These are phyloP conservation scores for Tetraodon nigroviridis DNA, from an alignment of 2,113 vertebrate species.

Conservation along the genomic window DNA sequence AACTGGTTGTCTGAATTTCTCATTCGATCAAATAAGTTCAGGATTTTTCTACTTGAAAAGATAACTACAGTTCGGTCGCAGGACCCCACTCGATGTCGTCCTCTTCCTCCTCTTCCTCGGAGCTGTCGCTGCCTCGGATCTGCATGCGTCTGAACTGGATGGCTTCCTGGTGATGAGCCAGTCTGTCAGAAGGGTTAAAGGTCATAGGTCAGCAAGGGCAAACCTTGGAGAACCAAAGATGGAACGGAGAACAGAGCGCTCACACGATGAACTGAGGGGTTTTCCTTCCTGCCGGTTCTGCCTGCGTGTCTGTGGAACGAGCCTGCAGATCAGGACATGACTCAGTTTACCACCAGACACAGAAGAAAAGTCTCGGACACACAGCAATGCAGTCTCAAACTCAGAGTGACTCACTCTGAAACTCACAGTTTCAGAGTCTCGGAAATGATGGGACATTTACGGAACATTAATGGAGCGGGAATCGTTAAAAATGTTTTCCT, in stretches of 20 bases:
- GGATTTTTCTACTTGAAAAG: background rate
- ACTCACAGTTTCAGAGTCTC: background rate
- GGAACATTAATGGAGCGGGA: too few species aligned
- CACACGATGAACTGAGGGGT: slow-evolving; percentile 69
- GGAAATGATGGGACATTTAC: background rate
- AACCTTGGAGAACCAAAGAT: background rate
- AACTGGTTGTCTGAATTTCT: background rate
- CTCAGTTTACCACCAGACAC: background rate
- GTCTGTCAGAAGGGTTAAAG: slow-evolving; percentile 51
- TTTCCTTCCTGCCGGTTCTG: slow-evolving; percentile 51
- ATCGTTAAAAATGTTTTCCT: background rate
- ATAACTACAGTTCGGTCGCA: slow-evolving; percentile 86
- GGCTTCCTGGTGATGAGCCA: slow-evolving; percentile 80
- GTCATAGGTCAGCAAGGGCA: background rate
- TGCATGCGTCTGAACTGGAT: slow-evolving; percentile 81
- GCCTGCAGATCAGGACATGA: slow-evolving; percentile 38
- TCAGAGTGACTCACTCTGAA: too few species aligned
- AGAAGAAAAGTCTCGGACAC: too few species aligned
- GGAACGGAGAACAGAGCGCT: slow-evolving; percentile 27
- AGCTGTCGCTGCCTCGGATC: slow-evolving; percentile 81
- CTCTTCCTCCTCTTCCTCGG: slow-evolving; percentile 51
- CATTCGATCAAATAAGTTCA: background rate
- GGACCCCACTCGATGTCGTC: slow-evolving; percentile 87
- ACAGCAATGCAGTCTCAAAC: too few species aligned
- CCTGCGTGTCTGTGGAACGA: slow-evolving; percentile 52